Evolutionary conservation across 2,888 invertebrate genomes (phyloP).

Genomic region (Bombyx huttoni): DNA sequence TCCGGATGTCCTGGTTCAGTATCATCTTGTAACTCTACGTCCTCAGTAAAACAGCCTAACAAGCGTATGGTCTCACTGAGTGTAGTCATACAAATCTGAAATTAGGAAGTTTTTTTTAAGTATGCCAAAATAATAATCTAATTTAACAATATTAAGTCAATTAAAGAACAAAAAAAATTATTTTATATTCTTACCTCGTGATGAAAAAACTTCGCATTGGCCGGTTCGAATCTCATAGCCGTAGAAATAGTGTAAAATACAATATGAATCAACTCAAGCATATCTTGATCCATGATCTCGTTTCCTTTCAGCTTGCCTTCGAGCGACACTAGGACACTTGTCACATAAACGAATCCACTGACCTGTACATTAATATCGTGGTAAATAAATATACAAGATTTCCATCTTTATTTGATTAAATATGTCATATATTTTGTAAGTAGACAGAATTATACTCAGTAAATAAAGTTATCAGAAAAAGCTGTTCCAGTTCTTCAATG

Average conservation of each 20-base stretch:
- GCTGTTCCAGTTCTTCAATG: no score
- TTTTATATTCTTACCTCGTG: constrained; percentile 77
- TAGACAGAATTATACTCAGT: no score
- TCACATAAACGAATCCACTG: constrained; percentile 97
- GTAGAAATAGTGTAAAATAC: constrained; percentile 96
- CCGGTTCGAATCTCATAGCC: constrained; percentile 99
- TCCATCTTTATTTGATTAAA: no score
- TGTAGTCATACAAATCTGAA: constrained; percentile 91
- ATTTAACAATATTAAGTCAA: no score
- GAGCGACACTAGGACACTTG: constrained; percentile 93
- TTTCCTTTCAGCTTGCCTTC: constrained; percentile 81
- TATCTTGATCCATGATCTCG: constrained; percentile 68
- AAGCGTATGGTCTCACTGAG: constrained; percentile 93
- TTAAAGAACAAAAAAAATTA: no score
- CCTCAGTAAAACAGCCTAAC: constrained; percentile 87
- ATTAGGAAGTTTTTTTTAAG: constrained; percentile 5
- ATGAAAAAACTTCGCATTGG: constrained; percentile 98
- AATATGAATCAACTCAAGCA: constrained; percentile 84
- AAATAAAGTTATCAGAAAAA: no score
- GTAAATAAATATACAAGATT: no score
- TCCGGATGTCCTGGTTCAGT: constrained; percentile 50
- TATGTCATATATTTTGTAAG: no score
- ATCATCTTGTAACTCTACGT: constrained; percentile 57
- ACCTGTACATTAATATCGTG: constrained; percentile 52
- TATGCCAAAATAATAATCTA: no score